Evolutionary conservation across 2,888 invertebrate genomes (phyloP).

Genomic region (Papilio gigon): DNA sequence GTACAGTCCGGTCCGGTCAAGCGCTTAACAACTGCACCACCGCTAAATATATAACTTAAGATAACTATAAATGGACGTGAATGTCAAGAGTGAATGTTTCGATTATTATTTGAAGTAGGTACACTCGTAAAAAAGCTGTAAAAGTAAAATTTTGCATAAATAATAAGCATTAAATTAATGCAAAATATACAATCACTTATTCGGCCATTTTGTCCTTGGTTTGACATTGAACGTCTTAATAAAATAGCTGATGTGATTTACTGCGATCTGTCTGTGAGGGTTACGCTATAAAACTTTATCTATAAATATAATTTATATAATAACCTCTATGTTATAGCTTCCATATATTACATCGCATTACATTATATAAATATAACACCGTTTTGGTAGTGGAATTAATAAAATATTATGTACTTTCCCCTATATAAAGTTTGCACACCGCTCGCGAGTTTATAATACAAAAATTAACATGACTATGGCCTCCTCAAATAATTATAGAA

Average conservation of each 20-base stretch:
- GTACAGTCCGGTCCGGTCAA: too few species aligned
- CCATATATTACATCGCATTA: constrained; percentile 52
- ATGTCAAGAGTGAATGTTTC: constrained; percentile 3
- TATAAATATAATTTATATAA: constrained; percentile 53
- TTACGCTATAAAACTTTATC: constrained; percentile 56
- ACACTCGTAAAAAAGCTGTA: constrained; percentile 17
- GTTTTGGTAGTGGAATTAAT: neutral
- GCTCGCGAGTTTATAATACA: too few species aligned
- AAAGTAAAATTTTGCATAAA: constrained; percentile 22
- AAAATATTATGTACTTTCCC: neutral
- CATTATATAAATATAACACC: constrained; percentile 26
- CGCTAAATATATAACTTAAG: neutral
- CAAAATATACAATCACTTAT: neutral
- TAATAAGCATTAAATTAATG: constrained; percentile 13
- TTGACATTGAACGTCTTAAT: constrained; percentile 42
- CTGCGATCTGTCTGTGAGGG: constrained; percentile 42
- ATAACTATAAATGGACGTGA: neutral
- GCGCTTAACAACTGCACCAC: too few species aligned
- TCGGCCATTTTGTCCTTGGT: constrained; percentile 45
- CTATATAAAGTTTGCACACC: neutral
- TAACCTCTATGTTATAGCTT: constrained; percentile 51
- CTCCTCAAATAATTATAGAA: too few species aligned
- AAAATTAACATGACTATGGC: too few species aligned
- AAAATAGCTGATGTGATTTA: constrained; percentile 46
- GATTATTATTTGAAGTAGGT: constrained; percentile 16